These are phyloP conservation scores for Fukomys damarensis DNA, from an alignment of 2,113 vertebrate species.

Conservation along the genomic window DNA sequence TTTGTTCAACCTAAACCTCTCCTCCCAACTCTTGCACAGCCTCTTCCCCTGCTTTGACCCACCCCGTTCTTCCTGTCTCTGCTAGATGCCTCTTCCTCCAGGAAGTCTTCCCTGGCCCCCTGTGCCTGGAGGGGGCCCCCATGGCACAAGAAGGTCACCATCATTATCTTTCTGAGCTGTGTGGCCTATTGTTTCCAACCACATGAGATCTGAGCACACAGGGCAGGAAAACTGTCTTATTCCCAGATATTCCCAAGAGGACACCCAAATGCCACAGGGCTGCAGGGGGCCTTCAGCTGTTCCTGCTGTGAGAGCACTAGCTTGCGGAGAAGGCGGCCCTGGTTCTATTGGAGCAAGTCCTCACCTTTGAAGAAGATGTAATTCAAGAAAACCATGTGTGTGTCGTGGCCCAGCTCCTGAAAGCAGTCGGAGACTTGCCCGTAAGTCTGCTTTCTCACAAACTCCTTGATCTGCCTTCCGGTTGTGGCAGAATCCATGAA, in stretches of 20 bases:
- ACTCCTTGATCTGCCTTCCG: conserved; percentile 84
- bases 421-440: conserved; percentile 87
- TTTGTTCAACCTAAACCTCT: not conserved
- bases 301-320: accelerated
- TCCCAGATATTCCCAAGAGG: not conserved
- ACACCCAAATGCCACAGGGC: no score
- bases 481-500: conserved; percentile 85
- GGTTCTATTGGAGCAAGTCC: not conserved
- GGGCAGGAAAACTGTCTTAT: not conserved
- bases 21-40: not conserved
- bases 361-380: conserved; percentile 92
- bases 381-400: conserved; percentile 88
- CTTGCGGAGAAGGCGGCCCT: not conserved
- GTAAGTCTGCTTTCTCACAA: conserved; percentile 85
- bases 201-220: not conserved
- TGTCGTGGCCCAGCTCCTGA: conserved; percentile 80
- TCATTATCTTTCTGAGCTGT: not conserved
- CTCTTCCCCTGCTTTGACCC: not conserved
- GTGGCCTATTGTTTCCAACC: not conserved
- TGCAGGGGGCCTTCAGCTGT: not conserved
- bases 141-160: no score
- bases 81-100: not conserved
- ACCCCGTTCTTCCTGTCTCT: not conserved
- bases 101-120: not conserved
- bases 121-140: not conserved